A percentile compares a stretch with the other conserved stretches of the same genome.
Conservation (phyloP, 1,140 invertebrate species). For the Calliopsis andreniformis region DNA sequence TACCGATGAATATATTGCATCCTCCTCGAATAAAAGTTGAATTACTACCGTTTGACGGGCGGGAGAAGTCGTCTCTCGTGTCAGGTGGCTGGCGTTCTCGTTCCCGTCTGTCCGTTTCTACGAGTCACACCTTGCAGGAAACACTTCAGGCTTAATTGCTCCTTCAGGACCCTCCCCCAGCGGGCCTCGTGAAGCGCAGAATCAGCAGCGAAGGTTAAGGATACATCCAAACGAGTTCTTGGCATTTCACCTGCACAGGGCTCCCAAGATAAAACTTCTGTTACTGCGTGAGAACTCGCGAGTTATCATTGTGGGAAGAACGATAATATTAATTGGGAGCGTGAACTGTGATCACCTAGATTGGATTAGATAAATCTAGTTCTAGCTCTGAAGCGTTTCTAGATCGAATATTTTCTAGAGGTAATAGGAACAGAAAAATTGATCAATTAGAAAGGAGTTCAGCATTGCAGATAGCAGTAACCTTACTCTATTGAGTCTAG, state of each 20-base stretch:
- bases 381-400: too few species aligned
- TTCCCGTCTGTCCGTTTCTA: constrained; percentile 71
- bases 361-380: too few species aligned
- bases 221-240: constrained; percentile 68
- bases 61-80: constrained; percentile 70
- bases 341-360: too few species aligned
- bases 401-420: too few species aligned
- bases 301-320: too few species aligned
- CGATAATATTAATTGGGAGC: too few species aligned
- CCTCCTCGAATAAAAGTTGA: constrained; percentile 75
- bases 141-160: constrained; percentile 79
- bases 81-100: constrained; percentile 77
- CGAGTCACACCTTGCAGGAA: constrained; percentile 80
- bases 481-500: too few species aligned
- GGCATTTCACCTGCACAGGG: constrained; percentile 61
- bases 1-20: constrained; percentile 71
- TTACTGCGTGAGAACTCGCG: too few species aligned
- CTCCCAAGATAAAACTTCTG: constrained; percentile 43
- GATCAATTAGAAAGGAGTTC: too few species aligned
- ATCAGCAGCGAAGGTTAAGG: constrained; percentile 67
- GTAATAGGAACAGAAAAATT: too few species aligned
- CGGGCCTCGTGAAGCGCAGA: constrained; percentile 61
- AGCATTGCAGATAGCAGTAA: too few species aligned
- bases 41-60: constrained; percentile 75
- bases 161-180: constrained; percentile 66